Percentiles rank a stretch among this genome's conserved stretches.
phyloP scores from a whole-genome alignment of 2,113 vertebrate species.

The Tapirus terrestris region DNA sequence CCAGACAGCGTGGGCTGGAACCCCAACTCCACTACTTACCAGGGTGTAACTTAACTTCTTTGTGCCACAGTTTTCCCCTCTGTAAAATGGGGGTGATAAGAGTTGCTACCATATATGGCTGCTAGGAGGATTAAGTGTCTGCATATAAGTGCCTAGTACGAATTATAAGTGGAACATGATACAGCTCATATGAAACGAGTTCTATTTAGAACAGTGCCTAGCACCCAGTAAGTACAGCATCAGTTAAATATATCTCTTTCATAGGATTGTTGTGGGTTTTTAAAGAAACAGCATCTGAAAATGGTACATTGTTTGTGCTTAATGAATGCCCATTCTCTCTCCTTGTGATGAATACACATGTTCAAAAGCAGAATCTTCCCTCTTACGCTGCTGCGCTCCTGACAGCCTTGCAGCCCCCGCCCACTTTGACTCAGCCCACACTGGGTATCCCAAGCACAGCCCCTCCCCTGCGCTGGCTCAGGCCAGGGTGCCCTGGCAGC shows the following conservation, averaged over 20 bases:
- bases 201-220: not conserved
- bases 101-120: not conserved
- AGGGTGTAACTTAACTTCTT: not conserved
- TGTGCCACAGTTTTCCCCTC: not conserved
- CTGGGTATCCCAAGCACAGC: not conserved
- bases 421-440: not conserved
- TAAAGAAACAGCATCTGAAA: conserved; percentile 45
- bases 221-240: not conserved
- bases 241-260: not conserved
- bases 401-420: not conserved
- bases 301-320: not conserved
- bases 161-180: not conserved
- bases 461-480: not conserved
- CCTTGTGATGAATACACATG: not conserved
- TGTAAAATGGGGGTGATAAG: not conserved
- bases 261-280: not conserved
- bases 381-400: not conserved
- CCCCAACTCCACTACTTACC: not conserved
- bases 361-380: not conserved
- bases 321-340: not conserved
- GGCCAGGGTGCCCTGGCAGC: not conserved
- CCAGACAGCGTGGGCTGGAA: not conserved
- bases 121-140: not conserved
- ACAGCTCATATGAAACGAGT: not conserved
- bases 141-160: not conserved